Percentiles rank a stretch among this genome's conserved stretches.
These are phyloP conservation scores for Dromiciops gliroides DNA, from an alignment of 2,113 vertebrate species.

Conservation along the genomic window DNA sequence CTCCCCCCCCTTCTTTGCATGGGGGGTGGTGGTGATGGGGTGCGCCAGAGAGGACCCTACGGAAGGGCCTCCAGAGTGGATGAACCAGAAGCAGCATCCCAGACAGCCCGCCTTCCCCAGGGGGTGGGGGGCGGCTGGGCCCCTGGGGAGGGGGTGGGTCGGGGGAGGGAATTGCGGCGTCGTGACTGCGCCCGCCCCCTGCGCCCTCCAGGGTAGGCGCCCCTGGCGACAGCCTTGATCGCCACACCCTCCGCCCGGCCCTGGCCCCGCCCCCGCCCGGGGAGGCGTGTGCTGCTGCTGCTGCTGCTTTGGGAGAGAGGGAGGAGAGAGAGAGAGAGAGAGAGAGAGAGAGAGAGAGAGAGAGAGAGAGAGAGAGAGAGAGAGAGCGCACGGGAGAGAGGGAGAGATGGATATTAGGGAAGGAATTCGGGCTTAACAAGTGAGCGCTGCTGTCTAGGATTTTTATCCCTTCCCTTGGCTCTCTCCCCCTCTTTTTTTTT, in stretches of 20 bases:
- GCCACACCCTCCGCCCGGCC: slow-evolving; percentile 71
- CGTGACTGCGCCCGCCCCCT: slow-evolving; percentile 59
- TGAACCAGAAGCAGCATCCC: background rate
- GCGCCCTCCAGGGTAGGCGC: slow-evolving; percentile 29
- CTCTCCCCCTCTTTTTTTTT: slow-evolving; percentile 44
- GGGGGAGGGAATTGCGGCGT: slow-evolving; percentile 2
- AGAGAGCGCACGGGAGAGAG: slow-evolving; percentile 1
- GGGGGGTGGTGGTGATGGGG: background rate
- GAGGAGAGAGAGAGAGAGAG: slow-evolving; percentile 26
- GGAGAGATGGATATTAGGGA: slow-evolving; percentile 62
- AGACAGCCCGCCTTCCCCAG: background rate
- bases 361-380: slow-evolving; percentile 22
- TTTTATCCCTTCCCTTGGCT: slow-evolving; percentile 41
- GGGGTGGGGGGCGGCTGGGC: background rate
- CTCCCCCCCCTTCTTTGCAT: background rate
- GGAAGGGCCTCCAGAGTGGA: background rate
- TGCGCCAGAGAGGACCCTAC: background rate
- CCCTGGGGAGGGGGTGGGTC: background rate
- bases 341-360: background rate
- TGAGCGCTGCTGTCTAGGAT: slow-evolving; percentile 69
- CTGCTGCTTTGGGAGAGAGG: slow-evolving; percentile 44
- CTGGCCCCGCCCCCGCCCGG: slow-evolving; percentile 71
- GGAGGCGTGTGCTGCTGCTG: slow-evolving; percentile 77
- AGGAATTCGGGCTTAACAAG: slow-evolving; percentile 74
- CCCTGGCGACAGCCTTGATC: background rate